Evolutionary conservation across 2,113 vertebrate species (phyloP).

Genomic region (Nycticebus coucang): DNA sequence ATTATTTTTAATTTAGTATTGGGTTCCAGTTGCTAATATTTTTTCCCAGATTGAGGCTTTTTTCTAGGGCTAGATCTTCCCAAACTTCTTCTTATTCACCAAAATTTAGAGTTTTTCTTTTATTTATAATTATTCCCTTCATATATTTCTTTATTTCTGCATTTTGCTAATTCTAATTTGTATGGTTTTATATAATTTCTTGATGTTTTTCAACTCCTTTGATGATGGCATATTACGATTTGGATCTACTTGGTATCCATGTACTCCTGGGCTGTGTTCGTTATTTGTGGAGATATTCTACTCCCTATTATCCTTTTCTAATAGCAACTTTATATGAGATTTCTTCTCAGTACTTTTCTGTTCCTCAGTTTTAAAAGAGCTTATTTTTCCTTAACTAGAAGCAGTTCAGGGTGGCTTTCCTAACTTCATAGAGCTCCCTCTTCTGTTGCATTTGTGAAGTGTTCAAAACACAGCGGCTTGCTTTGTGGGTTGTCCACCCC

Average conservation of each 20-base stretch:
- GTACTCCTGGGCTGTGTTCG: not conserved
- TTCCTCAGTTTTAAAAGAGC: not conserved
- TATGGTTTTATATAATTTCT: not conserved
- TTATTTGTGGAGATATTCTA: not conserved
- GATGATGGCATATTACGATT: not conserved
- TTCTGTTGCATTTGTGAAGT: conserved; percentile 49
- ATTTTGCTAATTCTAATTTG: not conserved
- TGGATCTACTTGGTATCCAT: not conserved
- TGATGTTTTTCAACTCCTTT: not conserved
- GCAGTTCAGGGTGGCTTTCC: not conserved
- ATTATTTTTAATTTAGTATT: not conserved
- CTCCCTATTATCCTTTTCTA: not conserved
- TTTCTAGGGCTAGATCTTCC: not conserved
- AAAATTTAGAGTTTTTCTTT: not conserved
- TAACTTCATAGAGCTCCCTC: conserved; percentile 48
- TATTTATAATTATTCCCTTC: not conserved
- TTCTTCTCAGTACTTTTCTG: not conserved
- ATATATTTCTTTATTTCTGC: not conserved
- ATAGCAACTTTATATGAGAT: not conserved
- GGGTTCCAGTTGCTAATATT: not conserved
- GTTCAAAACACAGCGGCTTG: not conserved
- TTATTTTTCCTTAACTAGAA: not conserved
- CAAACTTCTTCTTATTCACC: not conserved
- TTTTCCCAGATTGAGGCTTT: conserved; percentile 11
- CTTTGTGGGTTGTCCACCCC: not conserved